Percentiles rank a stretch among this genome's conserved stretches.
Evolutionary conservation across 1,140 invertebrate genomes (phyloP).

Genomic region (Ceratosolen fusciceps): DNA sequence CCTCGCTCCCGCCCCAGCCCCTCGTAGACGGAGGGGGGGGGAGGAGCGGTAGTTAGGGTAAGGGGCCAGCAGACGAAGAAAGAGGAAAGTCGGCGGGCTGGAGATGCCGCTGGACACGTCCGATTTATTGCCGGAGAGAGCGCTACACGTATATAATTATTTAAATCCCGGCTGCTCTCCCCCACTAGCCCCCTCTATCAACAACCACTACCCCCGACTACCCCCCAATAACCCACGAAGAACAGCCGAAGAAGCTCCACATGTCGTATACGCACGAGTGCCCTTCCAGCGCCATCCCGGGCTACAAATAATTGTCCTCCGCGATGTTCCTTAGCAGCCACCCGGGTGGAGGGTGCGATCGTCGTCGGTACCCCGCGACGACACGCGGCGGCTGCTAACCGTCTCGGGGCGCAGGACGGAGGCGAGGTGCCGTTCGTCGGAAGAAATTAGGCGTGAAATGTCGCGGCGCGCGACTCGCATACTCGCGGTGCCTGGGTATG

Average conservation of each 20-base stretch:
- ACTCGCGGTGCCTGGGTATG: conserved; percentile 48
- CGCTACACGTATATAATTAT: conserved; percentile 52
- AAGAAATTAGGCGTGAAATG: conserved; percentile 71
- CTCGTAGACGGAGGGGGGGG: neutral
- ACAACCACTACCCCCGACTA: too few relatives aligned
- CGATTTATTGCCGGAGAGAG: conserved; percentile 53
- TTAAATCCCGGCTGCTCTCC: conserved; percentile 47
- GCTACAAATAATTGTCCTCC: conserved; percentile 30
- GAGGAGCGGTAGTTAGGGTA: neutral
- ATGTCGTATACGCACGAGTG: conserved; percentile 9
- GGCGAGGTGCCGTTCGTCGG: conserved; percentile 48
- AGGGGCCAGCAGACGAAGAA: neutral
- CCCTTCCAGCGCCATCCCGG: neutral
- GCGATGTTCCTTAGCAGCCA: neutral
- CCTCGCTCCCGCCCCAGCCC: conserved; percentile 11
- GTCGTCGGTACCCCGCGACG: too few relatives aligned
- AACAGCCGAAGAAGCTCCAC: too few relatives aligned
- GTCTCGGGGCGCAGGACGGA: neutral
- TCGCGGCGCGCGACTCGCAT: conserved; percentile 63
- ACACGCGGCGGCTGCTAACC: neutral
- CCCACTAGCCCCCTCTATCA: too few relatives aligned
- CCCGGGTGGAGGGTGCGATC: too few relatives aligned
- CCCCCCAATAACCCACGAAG: too few relatives aligned
- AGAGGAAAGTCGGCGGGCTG: conserved; percentile 12
- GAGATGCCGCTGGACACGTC: conserved; percentile 50